Conservation (phyloP, 1,140 invertebrate species). For the Macrosteles quadrilineatus region DNA sequence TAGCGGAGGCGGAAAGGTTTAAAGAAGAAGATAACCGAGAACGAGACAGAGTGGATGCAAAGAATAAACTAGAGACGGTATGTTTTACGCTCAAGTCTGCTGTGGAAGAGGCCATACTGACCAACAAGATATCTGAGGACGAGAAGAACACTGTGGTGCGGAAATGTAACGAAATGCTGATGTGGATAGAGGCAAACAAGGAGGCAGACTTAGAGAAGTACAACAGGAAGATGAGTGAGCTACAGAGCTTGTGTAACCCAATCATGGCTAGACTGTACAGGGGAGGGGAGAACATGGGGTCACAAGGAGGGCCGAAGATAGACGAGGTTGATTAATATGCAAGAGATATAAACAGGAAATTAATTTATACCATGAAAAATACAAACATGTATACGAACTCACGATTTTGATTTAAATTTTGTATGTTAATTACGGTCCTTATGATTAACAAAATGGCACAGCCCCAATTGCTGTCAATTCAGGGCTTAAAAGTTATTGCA, state of each 20-base stretch:
- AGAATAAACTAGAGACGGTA: constrained; percentile 91
- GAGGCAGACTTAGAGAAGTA: constrained; percentile 91
- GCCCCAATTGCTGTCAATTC: too few relatives aligned
- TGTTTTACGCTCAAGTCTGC: constrained; percentile 97
- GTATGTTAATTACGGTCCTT: too few relatives aligned
- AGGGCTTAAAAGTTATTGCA: too few relatives aligned
- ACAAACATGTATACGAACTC: too few relatives aligned
- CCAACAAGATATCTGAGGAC: constrained; percentile 83
- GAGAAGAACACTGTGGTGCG: constrained; percentile 86
- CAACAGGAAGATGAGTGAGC: constrained; percentile 88
- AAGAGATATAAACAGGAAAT: too few relatives aligned
- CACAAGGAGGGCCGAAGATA: constrained; percentile 79
- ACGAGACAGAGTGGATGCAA: constrained; percentile 81
- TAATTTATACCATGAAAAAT: too few relatives aligned
- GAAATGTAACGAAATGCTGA: constrained; percentile 91
- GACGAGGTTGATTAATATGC: constrained; percentile 95
- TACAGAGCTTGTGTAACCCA: constrained; percentile 79
- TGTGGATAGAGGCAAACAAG: constrained; percentile 93
- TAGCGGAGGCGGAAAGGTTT: constrained; percentile 95
- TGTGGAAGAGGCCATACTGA: constrained; percentile 85
- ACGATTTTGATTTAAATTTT: too few relatives aligned
- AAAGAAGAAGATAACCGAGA: constrained; percentile 89
- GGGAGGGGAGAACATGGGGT: constrained; percentile 56
- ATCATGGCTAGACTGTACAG: constrained; percentile 85
- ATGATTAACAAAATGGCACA: too few relatives aligned